Evolutionary conservation across 2,113 vertebrate species (phyloP).

Genomic region (Brevimyrus niger): DNA sequence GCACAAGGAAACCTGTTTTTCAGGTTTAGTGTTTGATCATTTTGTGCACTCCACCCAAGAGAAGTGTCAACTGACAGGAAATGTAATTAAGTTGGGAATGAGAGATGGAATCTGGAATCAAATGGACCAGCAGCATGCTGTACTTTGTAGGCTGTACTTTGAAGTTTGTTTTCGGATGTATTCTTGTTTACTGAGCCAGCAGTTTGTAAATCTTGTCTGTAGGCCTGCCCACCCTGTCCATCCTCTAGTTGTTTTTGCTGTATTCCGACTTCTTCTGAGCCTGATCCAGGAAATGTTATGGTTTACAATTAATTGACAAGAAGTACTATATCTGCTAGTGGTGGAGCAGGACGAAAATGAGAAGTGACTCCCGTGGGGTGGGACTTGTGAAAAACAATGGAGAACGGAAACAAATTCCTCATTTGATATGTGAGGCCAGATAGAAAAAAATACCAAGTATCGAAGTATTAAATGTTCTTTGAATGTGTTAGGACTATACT

Average conservation of each 20-base stretch:
- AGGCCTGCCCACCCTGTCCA: background rate
- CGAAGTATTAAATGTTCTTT: background rate
- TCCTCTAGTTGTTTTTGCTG: background rate
- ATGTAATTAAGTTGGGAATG: constrained; percentile 8
- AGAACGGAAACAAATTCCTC: background rate
- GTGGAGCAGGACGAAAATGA: background rate
- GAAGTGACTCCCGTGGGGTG: background rate
- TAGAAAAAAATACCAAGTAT: background rate
- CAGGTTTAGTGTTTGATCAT: constrained; percentile 19
- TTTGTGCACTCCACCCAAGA: constrained; percentile 19
- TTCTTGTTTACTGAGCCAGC: background rate
- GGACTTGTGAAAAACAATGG: background rate
- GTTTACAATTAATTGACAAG: background rate
- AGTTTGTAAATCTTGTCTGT: background rate
- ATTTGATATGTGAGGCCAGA: background rate
- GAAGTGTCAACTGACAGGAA: constrained; percentile 24
- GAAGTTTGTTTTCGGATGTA: background rate
- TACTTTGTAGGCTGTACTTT: background rate
- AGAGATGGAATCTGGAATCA: background rate
- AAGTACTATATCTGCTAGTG: background rate
- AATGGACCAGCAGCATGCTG: background rate
- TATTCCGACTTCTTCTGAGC: background rate
- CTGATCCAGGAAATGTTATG: background rate
- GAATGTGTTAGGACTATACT: background rate
- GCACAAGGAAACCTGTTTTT: constrained; percentile 20